phyloP scores from a whole-genome alignment of 2,888 invertebrate species.

The Tipula vernalis region DNA sequence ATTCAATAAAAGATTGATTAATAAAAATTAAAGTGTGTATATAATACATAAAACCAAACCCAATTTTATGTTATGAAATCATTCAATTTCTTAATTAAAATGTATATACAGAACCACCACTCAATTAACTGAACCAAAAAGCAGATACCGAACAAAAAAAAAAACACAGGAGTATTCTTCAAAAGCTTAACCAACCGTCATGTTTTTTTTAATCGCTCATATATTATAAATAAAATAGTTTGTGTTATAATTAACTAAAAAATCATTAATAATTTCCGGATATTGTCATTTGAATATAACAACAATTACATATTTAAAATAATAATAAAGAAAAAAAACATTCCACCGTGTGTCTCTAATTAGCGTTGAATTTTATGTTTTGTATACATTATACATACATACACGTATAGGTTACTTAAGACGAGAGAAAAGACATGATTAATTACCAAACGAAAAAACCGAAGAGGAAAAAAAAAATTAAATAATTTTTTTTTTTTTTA shows the following conservation, averaged over 20 bases:
- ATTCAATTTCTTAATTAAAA: not conserved
- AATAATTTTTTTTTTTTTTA: not conserved
- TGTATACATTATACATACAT: not conserved
- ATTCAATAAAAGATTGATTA: constrained; percentile 4
- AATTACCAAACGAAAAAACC: not conserved
- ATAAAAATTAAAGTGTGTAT: not conserved
- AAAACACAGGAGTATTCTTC: not conserved
- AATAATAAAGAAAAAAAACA: not conserved
- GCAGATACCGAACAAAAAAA: not conserved
- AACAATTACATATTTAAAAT: not conserved
- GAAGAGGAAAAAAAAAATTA: not conserved
- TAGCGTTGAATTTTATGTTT: not conserved
- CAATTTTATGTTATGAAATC: not conserved
- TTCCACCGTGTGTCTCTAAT: not conserved
- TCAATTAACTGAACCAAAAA: not conserved
- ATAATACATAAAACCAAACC: not conserved
- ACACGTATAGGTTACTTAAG: not conserved
- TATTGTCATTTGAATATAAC: constrained; percentile 4
- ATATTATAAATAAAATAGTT: not conserved
- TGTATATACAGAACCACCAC: not conserved
- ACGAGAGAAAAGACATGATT: not conserved
- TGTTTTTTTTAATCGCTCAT: not conserved
- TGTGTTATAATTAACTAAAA: not conserved
- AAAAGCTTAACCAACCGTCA: not conserved
- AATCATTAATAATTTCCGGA: constrained; percentile 4